Percentiles rank a stretch among this genome's conserved stretches.
Conservation (phyloP, 1,140 invertebrate species). For the Neomicropteryx cornuta region DNA sequence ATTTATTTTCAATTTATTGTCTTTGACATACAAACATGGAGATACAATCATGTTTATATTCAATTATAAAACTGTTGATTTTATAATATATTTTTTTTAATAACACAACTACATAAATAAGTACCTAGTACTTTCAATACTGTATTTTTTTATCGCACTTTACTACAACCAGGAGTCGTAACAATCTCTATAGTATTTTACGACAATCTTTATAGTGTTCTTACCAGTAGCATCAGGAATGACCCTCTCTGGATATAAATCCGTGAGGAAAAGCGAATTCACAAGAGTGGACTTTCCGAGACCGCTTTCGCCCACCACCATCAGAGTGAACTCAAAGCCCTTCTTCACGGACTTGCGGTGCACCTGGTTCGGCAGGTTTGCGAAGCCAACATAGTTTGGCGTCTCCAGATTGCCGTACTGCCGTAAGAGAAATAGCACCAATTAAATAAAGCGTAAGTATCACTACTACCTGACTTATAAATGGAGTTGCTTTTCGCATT, state of each 20-base stretch:
- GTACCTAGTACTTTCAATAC: slow-evolving; percentile 3
- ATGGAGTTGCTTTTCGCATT: too few relatives aligned
- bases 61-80: too few relatives aligned
- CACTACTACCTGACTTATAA: too few relatives aligned
- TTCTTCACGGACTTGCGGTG: slow-evolving; percentile 94
- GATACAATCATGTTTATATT: too few relatives aligned
- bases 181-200: too few relatives aligned
- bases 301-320: slow-evolving; percentile 96
- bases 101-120: slow-evolving; percentile 1
- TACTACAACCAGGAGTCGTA: too few relatives aligned
- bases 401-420: slow-evolving; percentile 74
- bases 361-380: slow-evolving; percentile 93
- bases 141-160: neutral
- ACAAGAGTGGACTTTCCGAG: slow-evolving; percentile 96
- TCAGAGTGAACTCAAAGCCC: slow-evolving; percentile 95
- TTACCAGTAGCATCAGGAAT: slow-evolving; percentile 78
- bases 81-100: too few relatives aligned
- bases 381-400: slow-evolving; percentile 84
- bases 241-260: slow-evolving; percentile 82
- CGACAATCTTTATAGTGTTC: too few relatives aligned
- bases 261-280: slow-evolving; percentile 95
- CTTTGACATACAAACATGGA: too few relatives aligned
- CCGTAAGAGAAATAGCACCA: slow-evolving; percentile 22
- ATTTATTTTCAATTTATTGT: too few relatives aligned
- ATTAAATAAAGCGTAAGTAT: too few relatives aligned